A percentile compares a stretch with the other conserved stretches of the same genome.
phyloP scores from a whole-genome alignment of 2,113 vertebrate species.

The Nymphicus hollandicus region DNA sequence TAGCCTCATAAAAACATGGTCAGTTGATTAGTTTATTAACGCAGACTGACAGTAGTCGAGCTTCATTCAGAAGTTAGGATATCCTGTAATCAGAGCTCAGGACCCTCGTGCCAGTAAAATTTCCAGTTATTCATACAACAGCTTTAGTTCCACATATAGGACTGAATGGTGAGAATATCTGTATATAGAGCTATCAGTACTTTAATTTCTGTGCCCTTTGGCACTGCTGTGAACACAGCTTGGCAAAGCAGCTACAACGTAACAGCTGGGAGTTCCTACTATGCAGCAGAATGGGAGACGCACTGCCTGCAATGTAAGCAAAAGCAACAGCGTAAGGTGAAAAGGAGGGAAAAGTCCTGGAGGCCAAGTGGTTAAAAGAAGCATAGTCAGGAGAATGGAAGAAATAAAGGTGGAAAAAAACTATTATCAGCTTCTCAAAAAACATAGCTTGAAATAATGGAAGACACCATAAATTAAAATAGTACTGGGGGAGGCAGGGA shows the following conservation, averaged over 20 bases:
- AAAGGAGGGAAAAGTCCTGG: neutral
- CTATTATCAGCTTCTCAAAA: neutral
- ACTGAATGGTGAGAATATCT: neutral
- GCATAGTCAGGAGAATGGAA: neutral
- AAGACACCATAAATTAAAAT: neutral
- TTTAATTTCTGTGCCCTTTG: neutral
- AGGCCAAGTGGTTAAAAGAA: neutral
- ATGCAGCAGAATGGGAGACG: neutral
- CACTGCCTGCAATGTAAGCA: neutral
- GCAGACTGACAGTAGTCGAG: neutral
- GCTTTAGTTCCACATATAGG: neutral
- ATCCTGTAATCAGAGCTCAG: neutral
- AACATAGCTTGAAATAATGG: neutral
- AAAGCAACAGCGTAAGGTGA: neutral
- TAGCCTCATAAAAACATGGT: neutral
- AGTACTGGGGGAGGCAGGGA: neutral
- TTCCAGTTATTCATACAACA: neutral
- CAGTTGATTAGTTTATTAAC: neutral
- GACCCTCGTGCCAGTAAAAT: neutral
- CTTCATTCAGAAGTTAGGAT: neutral
- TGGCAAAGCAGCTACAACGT: neutral
- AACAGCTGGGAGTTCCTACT: neutral
- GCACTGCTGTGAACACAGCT: neutral
- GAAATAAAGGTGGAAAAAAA: neutral
- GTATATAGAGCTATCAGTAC: neutral